Percentiles rank a stretch among this genome's conserved stretches.
These are phyloP conservation scores for Sebastes hopkinsi DNA, from an alignment of 2,797 vertebrate species.

Conservation along the genomic window DNA sequence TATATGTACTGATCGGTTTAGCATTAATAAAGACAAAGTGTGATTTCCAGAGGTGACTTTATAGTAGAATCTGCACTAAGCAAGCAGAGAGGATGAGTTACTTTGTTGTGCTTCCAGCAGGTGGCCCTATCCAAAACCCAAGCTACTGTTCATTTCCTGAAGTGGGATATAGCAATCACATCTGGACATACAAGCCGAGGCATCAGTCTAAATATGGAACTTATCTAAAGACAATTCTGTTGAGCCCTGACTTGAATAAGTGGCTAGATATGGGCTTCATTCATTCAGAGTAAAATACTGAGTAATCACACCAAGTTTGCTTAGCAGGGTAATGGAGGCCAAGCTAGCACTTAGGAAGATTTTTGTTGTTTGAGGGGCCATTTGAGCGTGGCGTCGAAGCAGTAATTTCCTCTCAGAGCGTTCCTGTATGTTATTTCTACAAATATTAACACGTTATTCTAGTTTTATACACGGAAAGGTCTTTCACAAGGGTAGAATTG, in stretches of 20 bases:
- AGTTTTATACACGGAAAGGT: background rate
- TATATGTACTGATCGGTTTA: background rate
- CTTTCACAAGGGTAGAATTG: background rate
- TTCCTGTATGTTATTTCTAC: background rate
- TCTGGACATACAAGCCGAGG: conserved; percentile 44
- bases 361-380: background rate
- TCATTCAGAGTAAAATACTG: conserved; percentile 6
- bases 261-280: background rate
- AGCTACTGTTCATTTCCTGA: conserved; percentile 67
- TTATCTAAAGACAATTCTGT: conserved; percentile 42
- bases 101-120: conserved; percentile 29
- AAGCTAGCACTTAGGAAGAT: background rate
- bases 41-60: background rate
- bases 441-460: background rate
- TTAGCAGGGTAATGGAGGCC: background rate
- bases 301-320: background rate
- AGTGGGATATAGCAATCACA: conserved; percentile 33
- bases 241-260: conserved; percentile 36
- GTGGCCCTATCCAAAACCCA: conserved; percentile 24
- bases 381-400: background rate
- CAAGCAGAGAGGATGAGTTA: background rate
- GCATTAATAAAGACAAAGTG: background rate
- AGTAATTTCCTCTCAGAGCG: background rate
- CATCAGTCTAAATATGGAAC: conserved; percentile 49
- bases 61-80: background rate